phyloP scores from a whole-genome alignment of 2,113 vertebrate species.

The Apteryx owenii region DNA sequence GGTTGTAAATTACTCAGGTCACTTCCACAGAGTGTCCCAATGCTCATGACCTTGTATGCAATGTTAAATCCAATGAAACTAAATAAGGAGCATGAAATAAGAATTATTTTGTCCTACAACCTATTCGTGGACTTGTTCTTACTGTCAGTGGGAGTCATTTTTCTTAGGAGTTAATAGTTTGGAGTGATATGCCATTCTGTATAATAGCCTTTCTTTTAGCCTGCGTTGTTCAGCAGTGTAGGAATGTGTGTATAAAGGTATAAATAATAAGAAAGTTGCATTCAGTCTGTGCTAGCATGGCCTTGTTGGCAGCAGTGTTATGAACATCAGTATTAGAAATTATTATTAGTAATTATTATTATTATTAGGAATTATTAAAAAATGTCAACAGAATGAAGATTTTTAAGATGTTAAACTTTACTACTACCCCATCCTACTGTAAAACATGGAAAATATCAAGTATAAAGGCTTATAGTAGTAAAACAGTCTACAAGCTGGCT shows the following conservation, averaged over 20 bases:
- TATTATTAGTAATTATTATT: not conserved
- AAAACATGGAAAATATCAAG: not conserved
- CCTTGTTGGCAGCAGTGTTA: not conserved
- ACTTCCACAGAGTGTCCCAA: not conserved
- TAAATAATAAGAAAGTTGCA: not conserved
- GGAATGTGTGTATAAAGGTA: not conserved
- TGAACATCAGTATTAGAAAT: not conserved
- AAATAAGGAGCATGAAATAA: conserved; percentile 53
- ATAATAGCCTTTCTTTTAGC: not conserved
- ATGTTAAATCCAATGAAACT: conserved; percentile 2
- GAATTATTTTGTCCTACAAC: conserved; percentile 1
- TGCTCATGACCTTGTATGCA: conserved; percentile 36
- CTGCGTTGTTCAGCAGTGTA: not conserved
- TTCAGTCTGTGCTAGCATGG: not conserved
- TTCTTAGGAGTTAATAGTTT: not conserved
- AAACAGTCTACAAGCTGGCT: not conserved
- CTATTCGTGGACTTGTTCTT: not conserved
- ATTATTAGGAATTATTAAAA: not conserved
- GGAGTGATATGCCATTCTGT: not conserved
- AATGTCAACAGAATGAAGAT: not conserved
- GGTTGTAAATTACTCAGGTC: conserved; percentile 3
- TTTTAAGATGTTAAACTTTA: not conserved
- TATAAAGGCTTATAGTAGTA: not conserved
- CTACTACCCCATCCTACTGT: not conserved
- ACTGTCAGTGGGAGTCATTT: not conserved